phyloP scores from a whole-genome alignment of 1,140 invertebrate genomes.

The Pararge aegeria region DNA sequence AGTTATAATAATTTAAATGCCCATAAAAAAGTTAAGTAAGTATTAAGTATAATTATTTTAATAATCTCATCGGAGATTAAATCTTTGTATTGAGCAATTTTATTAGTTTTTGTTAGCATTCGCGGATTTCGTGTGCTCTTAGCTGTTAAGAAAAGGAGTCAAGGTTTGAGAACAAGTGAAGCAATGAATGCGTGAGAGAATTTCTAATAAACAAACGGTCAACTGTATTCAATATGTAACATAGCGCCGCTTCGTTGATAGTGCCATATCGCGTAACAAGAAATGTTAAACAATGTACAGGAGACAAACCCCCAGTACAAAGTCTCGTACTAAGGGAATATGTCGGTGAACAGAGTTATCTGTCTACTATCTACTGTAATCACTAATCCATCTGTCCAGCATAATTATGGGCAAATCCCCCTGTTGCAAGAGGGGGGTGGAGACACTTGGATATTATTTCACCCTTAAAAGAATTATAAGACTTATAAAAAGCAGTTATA shows the following conservation, averaged over 20 bases:
- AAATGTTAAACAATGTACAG: too few species aligned
- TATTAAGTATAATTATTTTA: slow-evolving; percentile 1
- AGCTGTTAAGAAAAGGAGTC: slow-evolving; percentile 46
- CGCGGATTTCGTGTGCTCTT: slow-evolving; percentile 26
- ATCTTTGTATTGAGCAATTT: slow-evolving; percentile 21
- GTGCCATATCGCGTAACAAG: too few species aligned
- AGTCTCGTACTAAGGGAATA: too few species aligned
- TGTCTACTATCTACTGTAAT: too few species aligned
- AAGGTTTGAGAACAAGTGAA: slow-evolving; percentile 48
- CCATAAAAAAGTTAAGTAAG: background rate
- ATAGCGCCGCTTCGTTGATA: background rate
- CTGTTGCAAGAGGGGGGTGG: too few species aligned
- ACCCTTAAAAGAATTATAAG: too few species aligned
- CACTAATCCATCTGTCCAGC: too few species aligned
- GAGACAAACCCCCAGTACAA: too few species aligned
- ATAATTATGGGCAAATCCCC: too few species aligned
- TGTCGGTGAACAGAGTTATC: too few species aligned
- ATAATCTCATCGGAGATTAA: slow-evolving; percentile 8
- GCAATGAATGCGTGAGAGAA: slow-evolving; percentile 53
- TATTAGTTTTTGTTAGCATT: slow-evolving; percentile 13
- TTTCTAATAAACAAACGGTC: slow-evolving; percentile 35
- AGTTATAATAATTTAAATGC: background rate
- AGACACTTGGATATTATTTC: too few species aligned
- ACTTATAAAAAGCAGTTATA: too few species aligned
- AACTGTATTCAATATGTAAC: background rate